Conservation (phyloP, 2,113 vertebrate genomes). For the Dryoscopus gambensis region DNA sequence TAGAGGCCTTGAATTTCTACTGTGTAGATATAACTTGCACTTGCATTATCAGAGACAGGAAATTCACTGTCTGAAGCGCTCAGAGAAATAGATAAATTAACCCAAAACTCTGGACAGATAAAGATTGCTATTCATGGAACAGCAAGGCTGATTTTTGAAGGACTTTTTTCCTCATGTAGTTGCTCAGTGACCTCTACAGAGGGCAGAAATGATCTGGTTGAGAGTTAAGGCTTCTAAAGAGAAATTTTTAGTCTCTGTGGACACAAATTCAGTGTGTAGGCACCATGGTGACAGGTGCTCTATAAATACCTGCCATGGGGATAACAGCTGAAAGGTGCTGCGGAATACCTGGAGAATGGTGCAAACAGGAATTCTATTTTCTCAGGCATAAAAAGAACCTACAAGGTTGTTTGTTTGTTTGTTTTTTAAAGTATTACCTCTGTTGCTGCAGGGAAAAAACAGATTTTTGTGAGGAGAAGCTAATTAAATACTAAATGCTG, state of each 20-base stretch:
- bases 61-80: not conserved
- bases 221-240: not conserved
- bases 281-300: not conserved
- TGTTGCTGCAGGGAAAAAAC: not conserved
- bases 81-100: not conserved
- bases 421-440: not conserved
- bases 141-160: not conserved
- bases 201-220: constrained; percentile 45
- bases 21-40: not conserved
- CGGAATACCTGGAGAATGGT: not conserved
- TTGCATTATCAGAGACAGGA: not conserved
- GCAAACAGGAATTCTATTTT: not conserved
- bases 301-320: not conserved
- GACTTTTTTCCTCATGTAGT: not conserved
- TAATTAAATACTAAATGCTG: not conserved
- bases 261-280: not conserved
- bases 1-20: not conserved
- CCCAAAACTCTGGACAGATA: not conserved
- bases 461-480: not conserved
- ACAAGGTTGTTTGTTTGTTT: rapidly evolving
- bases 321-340: not conserved
- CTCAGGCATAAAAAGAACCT: not conserved
- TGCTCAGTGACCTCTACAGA: constrained; percentile 60
- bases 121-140: not conserved
- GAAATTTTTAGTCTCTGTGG: not conserved